A percentile compares a stretch with the other conserved stretches of the same genome.
phyloP scores from a whole-genome alignment of 2,888 invertebrate species.

The Syritta pipiens region DNA sequence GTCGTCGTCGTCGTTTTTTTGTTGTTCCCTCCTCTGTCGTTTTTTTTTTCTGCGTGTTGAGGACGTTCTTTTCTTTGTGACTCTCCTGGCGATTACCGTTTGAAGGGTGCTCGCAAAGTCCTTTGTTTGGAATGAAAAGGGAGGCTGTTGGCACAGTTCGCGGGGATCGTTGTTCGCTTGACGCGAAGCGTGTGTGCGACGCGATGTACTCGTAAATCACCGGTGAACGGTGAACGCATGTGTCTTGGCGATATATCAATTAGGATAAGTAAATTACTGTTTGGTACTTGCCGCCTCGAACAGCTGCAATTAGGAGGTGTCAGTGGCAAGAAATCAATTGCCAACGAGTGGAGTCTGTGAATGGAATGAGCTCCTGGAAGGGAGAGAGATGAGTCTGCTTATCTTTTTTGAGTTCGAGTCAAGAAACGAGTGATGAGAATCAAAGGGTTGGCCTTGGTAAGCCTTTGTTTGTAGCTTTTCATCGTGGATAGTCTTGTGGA shows the following conservation, averaged over 20 bases:
- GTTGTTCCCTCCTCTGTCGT: not conserved
- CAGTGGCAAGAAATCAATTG: constrained; percentile 63
- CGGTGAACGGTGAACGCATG: constrained; percentile 38
- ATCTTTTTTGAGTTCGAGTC: no score
- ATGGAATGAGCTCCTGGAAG: no score
- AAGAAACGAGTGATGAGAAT: no score
- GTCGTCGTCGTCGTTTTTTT: constrained; percentile 19
- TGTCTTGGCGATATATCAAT: constrained; percentile 57
- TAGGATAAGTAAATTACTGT: constrained; percentile 64
- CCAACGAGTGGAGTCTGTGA: not conserved
- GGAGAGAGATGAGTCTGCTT: no score
- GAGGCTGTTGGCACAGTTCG: constrained; percentile 12
- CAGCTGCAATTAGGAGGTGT: constrained; percentile 67
- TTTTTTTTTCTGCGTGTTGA: constrained; percentile 12
- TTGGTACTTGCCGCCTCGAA: constrained; percentile 37
- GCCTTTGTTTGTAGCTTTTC: no score
- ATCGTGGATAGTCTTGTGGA: no score
- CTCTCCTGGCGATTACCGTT: constrained; percentile 56
- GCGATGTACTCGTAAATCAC: constrained; percentile 50
- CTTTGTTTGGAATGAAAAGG: constrained; percentile 41
- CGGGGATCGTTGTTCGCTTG: constrained; percentile 7
- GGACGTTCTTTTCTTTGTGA: constrained; percentile 41
- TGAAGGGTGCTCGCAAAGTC: constrained; percentile 53
- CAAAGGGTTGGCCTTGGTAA: no score
- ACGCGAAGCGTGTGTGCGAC: constrained; percentile 25